Evolutionary conservation across 1,140 invertebrate species (phyloP), one percentile per base, ranked within the genome.

Genomic region (Mya arenaria): DNA sequence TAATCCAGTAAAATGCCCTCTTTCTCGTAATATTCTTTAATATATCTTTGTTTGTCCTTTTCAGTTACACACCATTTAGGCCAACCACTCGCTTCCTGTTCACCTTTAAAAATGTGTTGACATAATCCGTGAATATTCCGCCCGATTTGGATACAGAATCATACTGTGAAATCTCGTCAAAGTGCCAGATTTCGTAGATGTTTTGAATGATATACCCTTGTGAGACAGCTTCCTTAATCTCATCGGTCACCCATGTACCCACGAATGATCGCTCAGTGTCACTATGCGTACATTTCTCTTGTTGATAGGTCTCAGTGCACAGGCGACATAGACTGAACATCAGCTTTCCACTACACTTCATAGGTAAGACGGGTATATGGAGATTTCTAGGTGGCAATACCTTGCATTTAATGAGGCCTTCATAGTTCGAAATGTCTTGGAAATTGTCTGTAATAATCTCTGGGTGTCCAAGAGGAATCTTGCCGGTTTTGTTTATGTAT

Each of bases 1-100:
- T n/a, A 52, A 30, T 93, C 89, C 17, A 93, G 69, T 34, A 60
- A 30, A 36, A 94, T 80, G 30, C 89, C 89, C 85, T 93, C 89
- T 23, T 79, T 63, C 32, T 86, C 37, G 1, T 86, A 30, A 84
- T 89, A 92, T 13, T 90, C 66, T 36, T 56, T 17, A 17, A 93
- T 87, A 65, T 92, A 93, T 88, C 0, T 52, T 34, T n/a, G 52
- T 52, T 65, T 74, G n/a, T 74, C 71, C 1, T 62, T 39, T 32
- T 75, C 82, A 8, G 84, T 84, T n/a, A 17, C 19, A 30, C 77
- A 71, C 34, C 62, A 32, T 32, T 23, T 17, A 19, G 85, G 85
- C 69, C 72, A 88, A 13, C 80, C 83, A 60, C 65, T 81, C 1
- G 78, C 44, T 62, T 88, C 71, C 62, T 84, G 82, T 41, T 86